phyloP scores from a whole-genome alignment of 2,797 vertebrate species.

The Microctenopoma steveboyesi region DNA sequence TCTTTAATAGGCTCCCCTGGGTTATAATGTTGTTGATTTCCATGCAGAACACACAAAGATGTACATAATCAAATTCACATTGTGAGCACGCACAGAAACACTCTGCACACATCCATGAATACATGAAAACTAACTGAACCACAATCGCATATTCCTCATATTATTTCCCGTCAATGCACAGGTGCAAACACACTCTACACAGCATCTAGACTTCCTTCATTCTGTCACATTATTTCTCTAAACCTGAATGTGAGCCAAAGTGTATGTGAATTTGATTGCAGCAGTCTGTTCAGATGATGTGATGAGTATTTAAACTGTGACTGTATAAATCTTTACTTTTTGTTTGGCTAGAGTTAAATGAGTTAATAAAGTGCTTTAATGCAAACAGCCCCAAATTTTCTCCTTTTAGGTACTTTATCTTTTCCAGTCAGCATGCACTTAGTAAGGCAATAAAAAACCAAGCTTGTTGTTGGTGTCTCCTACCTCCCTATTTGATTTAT shows the following conservation, averaged over 20 bases:
- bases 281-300: conserved; percentile 4
- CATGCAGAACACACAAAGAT: conserved; percentile 54
- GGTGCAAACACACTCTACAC: background rate
- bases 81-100: conserved; percentile 16
- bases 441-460: conserved; percentile 47
- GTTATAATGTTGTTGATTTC: conserved; percentile 68
- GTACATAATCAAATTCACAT: conserved; percentile 62
- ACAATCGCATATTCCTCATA: background rate
- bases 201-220: conserved; percentile 3
- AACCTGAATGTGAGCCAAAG: conserved; percentile 11
- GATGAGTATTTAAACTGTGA: conserved; percentile 30
- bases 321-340: conserved; percentile 40
- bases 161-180: background rate
- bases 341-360: conserved; percentile 32
- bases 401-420: conserved; percentile 44
- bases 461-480: conserved; percentile 35
- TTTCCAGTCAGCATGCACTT: conserved; percentile 49
- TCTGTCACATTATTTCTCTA: conserved; percentile 15
- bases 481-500: conserved; percentile 43
- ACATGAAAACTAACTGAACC: conserved; percentile 32
- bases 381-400: conserved; percentile 30
- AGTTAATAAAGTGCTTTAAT: conserved; percentile 44
- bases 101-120: conserved; percentile 45
- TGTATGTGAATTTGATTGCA: conserved; percentile 9
- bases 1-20: conserved; percentile 80